A percentile compares a stretch with the other conserved stretches of the same genome.
Conservation (phyloP, 2,113 vertebrate genomes). For the Amblyopsis rosae region DNA sequence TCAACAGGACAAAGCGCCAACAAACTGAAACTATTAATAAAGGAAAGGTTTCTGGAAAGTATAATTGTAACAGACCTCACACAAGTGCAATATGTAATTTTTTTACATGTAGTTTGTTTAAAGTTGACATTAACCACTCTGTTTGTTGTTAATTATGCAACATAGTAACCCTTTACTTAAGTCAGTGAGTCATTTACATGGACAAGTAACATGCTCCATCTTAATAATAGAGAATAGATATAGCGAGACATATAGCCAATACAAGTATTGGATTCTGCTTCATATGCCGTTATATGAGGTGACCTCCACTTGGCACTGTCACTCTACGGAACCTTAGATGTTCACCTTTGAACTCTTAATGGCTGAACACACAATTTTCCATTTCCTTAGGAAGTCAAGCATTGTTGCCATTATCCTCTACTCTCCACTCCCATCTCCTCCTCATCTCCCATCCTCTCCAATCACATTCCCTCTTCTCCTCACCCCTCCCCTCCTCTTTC, state of each 20-base stretch:
- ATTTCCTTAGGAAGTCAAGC: constrained; percentile 67
- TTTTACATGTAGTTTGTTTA: too few species aligned
- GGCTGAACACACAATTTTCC: constrained; percentile 42
- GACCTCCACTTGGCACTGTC: constrained; percentile 52
- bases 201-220: constrained; percentile 4
- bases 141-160: too few species aligned
- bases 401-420: constrained; percentile 59
- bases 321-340: constrained; percentile 43
- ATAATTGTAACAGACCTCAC: not conserved
- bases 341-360: constrained; percentile 65
- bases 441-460: not conserved
- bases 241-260: constrained; percentile 5
- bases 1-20: constrained; percentile 1
- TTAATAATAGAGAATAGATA: constrained; percentile 16
- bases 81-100: too few species aligned
- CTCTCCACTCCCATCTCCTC: not conserved
- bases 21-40: not conserved
- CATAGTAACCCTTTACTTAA: too few species aligned
- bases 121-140: too few species aligned
- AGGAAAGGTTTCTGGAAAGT: not conserved
- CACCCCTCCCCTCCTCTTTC: constrained; percentile 4
- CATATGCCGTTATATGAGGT: constrained; percentile 21
- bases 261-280: constrained; percentile 13
- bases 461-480: constrained; percentile 1
- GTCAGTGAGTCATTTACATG: too few species aligned